These are phyloP conservation scores for Silurus meridionalis DNA, from an alignment of 2,113 vertebrate genomes.

Conservation along the genomic window DNA sequence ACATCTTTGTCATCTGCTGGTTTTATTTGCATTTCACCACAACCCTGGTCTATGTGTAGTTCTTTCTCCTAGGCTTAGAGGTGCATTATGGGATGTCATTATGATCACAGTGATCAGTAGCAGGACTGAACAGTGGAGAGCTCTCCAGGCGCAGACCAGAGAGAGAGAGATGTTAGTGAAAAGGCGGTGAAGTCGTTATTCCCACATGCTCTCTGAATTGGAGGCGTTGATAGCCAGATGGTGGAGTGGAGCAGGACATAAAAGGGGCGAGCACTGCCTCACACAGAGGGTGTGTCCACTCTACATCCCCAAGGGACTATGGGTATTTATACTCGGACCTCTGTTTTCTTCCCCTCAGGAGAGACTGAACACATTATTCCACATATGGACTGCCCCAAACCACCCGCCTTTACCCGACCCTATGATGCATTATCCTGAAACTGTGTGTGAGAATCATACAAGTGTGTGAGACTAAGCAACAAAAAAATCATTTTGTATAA, in stretches of 20 bases:
- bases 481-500: background rate
- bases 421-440: background rate
- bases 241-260: slow-evolving; percentile 31
- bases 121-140: background rate
- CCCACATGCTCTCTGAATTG: slow-evolving; percentile 49
- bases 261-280: slow-evolving; percentile 11
- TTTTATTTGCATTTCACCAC: background rate
- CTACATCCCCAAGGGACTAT: slow-evolving; percentile 1
- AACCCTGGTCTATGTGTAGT: background rate
- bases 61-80: background rate
- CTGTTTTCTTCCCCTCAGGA: background rate
- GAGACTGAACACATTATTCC: background rate
- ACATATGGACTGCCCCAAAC: background rate
- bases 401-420: background rate
- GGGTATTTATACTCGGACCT: background rate
- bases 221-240: slow-evolving; percentile 55
- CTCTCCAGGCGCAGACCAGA: background rate
- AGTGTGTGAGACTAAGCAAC: background rate
- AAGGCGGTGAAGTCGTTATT: slow-evolving; percentile 33
- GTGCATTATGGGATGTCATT: slow-evolving; percentile 11
- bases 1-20: background rate
- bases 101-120: background rate
- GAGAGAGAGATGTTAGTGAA: background rate
- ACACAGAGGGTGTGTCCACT: background rate
- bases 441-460: background rate